phyloP scores from a whole-genome alignment of 2,888 invertebrate genomes.

The Ichneumon xanthorius region DNA sequence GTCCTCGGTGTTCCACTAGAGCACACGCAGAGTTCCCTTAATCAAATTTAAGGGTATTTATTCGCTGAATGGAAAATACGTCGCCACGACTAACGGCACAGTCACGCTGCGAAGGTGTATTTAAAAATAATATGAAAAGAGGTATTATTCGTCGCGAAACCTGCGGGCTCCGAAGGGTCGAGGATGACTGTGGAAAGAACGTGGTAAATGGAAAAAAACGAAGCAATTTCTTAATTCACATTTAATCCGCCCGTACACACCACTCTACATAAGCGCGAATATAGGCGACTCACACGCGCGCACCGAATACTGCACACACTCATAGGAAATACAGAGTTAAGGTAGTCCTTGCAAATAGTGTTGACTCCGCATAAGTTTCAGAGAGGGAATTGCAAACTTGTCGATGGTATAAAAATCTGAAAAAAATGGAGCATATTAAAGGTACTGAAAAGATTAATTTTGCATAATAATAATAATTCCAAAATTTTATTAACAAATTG shows the following conservation, averaged over 20 bases:
- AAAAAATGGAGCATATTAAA: too few species aligned
- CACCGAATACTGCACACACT: too few species aligned
- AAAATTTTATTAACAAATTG: too few species aligned
- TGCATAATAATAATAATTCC: too few species aligned
- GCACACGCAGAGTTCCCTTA: conserved; percentile 25
- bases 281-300: too few species aligned
- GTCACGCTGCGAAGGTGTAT: neutral
- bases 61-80: conserved; percentile 31
- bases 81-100: neutral
- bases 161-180: neutral
- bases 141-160: neutral
- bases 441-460: too few species aligned
- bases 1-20: conserved; percentile 27
- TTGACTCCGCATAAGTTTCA: too few species aligned
- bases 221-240: conserved; percentile 15
- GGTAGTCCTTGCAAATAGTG: too few species aligned
- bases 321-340: too few species aligned
- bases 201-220: neutral
- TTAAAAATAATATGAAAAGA: conserved; percentile 15
- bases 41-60: conserved; percentile 41
- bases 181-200: neutral
- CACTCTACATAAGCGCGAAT: too few species aligned
- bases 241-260: neutral
- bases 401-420: too few species aligned
- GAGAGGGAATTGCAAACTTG: too few species aligned